Evolutionary conservation across 2,113 vertebrate species (phyloP).

Genomic region (Varanus salvator): DNA sequence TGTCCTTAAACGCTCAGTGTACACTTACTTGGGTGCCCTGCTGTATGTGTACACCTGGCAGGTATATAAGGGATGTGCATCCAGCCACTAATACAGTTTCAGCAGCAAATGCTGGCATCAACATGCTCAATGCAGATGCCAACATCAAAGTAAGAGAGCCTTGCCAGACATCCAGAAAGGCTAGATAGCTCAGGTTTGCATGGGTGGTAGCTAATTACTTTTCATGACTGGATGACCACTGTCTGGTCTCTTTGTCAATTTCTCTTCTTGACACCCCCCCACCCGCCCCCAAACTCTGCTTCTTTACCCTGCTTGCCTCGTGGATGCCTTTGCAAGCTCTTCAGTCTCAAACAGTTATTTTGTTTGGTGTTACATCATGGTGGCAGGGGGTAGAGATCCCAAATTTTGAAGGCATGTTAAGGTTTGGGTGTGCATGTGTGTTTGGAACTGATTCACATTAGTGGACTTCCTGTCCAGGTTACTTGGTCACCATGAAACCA

Average conservation of each 20-base stretch:
- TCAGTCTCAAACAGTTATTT: constrained; percentile 58
- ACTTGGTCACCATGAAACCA: constrained; percentile 66
- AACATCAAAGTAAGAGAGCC: not conserved
- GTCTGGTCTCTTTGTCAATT: constrained; percentile 61
- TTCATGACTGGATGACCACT: constrained; percentile 65
- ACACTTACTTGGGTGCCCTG: not conserved
- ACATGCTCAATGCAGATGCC: rapidly evolving
- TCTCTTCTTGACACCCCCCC: constrained; percentile 35
- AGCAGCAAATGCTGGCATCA: too few relatives aligned
- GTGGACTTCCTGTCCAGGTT: constrained; percentile 70
- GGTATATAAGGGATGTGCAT: not conserved
- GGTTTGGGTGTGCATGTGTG: too few relatives aligned
- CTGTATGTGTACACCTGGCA: too few relatives aligned
- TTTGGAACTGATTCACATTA: constrained; percentile 67
- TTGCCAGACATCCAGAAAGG: constrained; percentile 55
- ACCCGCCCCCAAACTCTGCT: constrained; percentile 42
- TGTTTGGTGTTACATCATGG: constrained; percentile 58
- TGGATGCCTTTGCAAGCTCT: constrained; percentile 60
- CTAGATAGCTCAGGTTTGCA: constrained; percentile 58
- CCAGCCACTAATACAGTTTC: not conserved
- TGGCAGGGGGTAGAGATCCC: constrained; percentile 13
- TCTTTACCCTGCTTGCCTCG: constrained; percentile 45
- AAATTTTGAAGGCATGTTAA: constrained; percentile 38
- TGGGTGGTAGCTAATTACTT: constrained; percentile 70
- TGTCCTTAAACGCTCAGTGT: not conserved